Evolutionary conservation across 2,888 invertebrate genomes (phyloP), one percentile per base, ranked within the genome.

Genomic region (Catonia carolina): DNA sequence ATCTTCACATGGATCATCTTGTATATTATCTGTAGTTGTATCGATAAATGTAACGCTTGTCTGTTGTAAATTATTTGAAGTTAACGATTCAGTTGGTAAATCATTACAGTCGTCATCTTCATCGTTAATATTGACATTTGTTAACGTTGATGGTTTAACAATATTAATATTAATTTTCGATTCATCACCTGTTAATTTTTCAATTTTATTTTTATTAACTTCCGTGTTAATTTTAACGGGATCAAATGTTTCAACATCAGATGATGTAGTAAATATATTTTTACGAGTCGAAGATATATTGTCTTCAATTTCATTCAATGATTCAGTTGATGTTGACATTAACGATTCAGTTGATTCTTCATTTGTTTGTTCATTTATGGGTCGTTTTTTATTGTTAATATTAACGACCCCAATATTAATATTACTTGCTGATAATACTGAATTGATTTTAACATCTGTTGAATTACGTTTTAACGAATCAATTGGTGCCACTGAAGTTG

Each of bases 401-500:
- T 50, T 50, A 20, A 55, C 50, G n/a, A 55, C 17, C n/a, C 41
- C 50, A 10, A 55, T 50, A 18, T 22, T 55, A 14, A 55, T 35
- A 27, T 50, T 55, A 17, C 49, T 50, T 6, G 55, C 50, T n/a
- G 55, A 31, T 20, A 55, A 17, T n/a, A 55, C 41, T 14, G 55
- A 50, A 33, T 39, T 6, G 14, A 55, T 55, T 7, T 42, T 55
- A 41, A 49, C 55, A 3, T 41, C 50, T 22, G 55, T 55, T 7
- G 50, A 20, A 50, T 55, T 55, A 18, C 50, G 49, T 23, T 55
- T 31, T 33, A 55, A 15, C 55, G 50, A 55, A 14, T 27, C 39
- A 7, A 27, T 27, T 14, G 50, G 42, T 27, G 8, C 4, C 4
- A 6, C 5, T 27, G 27, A 6, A n/a, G n/a, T n/a, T n/a, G n/a